Conservation (phyloP, 2,113 vertebrate species). For the Lathamus discolor region DNA sequence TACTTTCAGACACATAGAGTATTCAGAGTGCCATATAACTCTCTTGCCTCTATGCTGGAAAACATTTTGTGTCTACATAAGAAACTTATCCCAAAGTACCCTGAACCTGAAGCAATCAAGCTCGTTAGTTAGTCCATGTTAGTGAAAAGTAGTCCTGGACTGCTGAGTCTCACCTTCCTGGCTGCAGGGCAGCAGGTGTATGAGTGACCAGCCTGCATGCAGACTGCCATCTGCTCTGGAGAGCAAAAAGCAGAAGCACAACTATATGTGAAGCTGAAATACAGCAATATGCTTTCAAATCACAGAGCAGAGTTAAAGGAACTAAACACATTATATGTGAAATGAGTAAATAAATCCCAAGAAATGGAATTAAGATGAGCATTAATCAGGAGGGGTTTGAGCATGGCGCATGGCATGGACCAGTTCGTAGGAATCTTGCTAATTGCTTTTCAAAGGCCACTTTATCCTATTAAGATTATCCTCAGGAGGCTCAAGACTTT, state of each 20-base stretch:
- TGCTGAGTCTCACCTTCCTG: fast-evolving
- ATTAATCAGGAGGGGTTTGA: slow-evolving; percentile 65
- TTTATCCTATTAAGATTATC: slow-evolving; percentile 69
- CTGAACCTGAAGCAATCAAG: neutral
- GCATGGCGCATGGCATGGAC: slow-evolving; percentile 20
- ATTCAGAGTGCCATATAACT: neutral
- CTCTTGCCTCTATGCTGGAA: neutral
- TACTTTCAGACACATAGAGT: too few relatives aligned
- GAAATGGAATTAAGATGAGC: slow-evolving; percentile 63
- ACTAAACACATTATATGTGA: slow-evolving; percentile 26
- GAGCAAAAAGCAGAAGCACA: neutral
- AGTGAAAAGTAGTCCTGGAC: neutral
- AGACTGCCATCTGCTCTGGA: neutral
- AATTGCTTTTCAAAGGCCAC: slow-evolving; percentile 74
- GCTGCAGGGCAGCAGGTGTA: neutral
- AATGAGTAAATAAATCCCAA: slow-evolving; percentile 69
- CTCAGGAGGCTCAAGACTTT: slow-evolving; percentile 30
- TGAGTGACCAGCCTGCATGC: neutral
- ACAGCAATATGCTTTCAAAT: neutral
- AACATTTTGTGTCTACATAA: neutral
- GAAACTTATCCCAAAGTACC: neutral
- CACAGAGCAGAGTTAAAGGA: neutral
- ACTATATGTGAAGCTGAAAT: fast-evolving
- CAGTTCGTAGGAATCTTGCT: slow-evolving; percentile 43
- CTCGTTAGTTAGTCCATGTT: neutral